Conservation (phyloP, 2,888 invertebrate species). For the Artemia sp. region DNA sequence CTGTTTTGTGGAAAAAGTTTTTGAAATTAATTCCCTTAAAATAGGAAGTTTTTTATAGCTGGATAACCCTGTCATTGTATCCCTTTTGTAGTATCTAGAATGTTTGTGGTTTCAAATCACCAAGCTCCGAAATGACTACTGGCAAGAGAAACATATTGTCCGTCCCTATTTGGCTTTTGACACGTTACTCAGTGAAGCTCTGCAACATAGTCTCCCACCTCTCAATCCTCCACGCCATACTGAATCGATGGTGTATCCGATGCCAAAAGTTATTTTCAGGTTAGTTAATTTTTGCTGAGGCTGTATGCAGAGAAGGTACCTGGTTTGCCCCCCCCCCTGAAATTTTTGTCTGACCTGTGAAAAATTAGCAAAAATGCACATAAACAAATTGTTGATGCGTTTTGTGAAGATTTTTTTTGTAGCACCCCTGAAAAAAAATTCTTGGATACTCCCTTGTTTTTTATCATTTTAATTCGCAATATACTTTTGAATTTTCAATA, state of each 20-base stretch:
- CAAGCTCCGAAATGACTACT: conserved; percentile 78
- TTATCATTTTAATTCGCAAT: too few species aligned
- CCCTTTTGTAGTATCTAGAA: conserved; percentile 53
- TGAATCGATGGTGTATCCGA: conserved; percentile 72
- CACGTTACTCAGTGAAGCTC: conserved; percentile 78
- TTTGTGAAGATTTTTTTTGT: too few species aligned
- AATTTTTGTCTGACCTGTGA: too few species aligned
- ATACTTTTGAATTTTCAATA: too few species aligned
- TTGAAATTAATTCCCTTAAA: too few species aligned
- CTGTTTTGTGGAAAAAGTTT: too few species aligned
- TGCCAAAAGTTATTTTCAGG: conserved; percentile 77
- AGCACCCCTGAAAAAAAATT: too few species aligned
- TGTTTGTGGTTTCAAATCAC: conserved; percentile 88
- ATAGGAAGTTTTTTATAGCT: too few species aligned
- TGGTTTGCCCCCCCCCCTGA: too few species aligned
- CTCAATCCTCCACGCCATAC: conserved; percentile 85
- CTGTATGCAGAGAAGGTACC: background rate
- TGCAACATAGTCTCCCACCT: conserved; percentile 82
- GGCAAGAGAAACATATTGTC: conserved; percentile 90
- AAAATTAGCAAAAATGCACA: background rate
- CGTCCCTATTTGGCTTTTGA: conserved; percentile 92
- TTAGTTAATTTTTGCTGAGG: background rate
- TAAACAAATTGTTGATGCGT: too few species aligned
- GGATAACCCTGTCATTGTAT: background rate
- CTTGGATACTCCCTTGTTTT: too few species aligned